These are phyloP conservation scores for Zophobas atratus DNA, from an alignment of 1,140 invertebrate genomes.

Conservation along the genomic window DNA sequence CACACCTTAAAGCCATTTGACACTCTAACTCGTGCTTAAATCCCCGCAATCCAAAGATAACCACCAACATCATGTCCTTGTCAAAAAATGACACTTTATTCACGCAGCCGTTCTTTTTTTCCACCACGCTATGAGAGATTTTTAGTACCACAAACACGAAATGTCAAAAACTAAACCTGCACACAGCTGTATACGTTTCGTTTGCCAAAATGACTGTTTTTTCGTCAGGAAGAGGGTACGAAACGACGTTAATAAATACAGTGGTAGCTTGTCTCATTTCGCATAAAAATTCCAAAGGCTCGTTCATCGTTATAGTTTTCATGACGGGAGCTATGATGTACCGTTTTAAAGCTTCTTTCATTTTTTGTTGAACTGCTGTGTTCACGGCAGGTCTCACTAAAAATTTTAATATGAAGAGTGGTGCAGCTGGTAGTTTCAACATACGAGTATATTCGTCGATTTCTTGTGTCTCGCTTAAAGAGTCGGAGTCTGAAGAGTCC, in stretches of 20 bases:
- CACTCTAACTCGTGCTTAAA: conserved; percentile 79
- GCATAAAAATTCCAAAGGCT: conserved; percentile 77
- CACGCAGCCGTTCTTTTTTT: conserved; percentile 74
- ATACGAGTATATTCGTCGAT: conserved; percentile 17
- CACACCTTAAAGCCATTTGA: conserved; percentile 76
- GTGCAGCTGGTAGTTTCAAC: too few species aligned
- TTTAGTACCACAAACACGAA: too few species aligned
- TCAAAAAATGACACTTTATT: conserved; percentile 83
- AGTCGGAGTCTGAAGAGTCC: too few species aligned
- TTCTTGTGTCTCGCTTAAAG: too few species aligned
- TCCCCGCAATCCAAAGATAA: conserved; percentile 80
- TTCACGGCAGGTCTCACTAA: conserved; percentile 71
- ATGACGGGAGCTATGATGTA: conserved; percentile 75
- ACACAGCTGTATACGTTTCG: conserved; percentile 70
- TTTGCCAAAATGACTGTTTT: conserved; percentile 70
- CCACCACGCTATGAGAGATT: conserved; percentile 66
- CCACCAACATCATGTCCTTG: conserved; percentile 81
- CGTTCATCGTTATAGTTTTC: conserved; percentile 73
- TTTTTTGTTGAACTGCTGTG: conserved; percentile 62
- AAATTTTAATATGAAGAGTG: background rate
- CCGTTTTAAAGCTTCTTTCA: conserved; percentile 68
- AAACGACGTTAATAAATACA: conserved; percentile 76
- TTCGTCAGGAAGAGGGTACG: conserved; percentile 65
- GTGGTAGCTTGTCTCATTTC: conserved; percentile 79
- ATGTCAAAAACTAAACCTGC: background rate